Conservation (phyloP, 2,888 invertebrate genomes). For the Acleris literana region DNA sequence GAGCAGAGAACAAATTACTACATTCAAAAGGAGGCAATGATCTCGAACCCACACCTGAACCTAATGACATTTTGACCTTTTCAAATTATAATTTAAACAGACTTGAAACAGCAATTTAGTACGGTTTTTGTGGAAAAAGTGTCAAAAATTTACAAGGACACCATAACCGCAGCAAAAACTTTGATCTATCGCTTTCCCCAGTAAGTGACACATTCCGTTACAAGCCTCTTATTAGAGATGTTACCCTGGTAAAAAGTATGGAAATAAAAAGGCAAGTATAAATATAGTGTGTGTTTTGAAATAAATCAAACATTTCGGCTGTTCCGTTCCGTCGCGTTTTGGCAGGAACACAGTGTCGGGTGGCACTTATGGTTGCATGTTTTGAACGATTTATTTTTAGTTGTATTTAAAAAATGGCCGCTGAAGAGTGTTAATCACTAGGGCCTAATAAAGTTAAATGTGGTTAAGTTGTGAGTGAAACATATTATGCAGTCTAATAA, state of each 20-base stretch:
- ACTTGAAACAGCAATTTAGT: too few relatives aligned
- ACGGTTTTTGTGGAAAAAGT: too few relatives aligned
- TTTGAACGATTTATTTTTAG: constrained; percentile 36
- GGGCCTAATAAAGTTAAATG: constrained; percentile 6
- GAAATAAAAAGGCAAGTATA: constrained; percentile 21
- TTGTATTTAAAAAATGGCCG: constrained; percentile 26
- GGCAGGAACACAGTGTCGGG: constrained; percentile 36
- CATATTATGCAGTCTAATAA: background rate
- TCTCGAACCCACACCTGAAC: too few relatives aligned
- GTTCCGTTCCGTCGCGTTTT: constrained; percentile 31
- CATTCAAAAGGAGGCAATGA: too few relatives aligned
- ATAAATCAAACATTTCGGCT: constrained; percentile 33
- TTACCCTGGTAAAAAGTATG: constrained; percentile 23
- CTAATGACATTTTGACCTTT: too few relatives aligned
- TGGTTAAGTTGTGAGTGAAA: background rate
- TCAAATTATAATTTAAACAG: too few relatives aligned
- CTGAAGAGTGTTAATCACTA: constrained; percentile 27
- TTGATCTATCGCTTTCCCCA: constrained; percentile 18
- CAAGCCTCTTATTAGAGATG: constrained; percentile 17
- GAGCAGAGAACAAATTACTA: too few relatives aligned
- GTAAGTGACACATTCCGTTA: constrained; percentile 30
- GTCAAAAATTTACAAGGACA: too few relatives aligned
- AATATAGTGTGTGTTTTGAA: constrained; percentile 33
- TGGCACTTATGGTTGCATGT: constrained; percentile 34
- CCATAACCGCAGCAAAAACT: constrained; percentile 20